A percentile compares a stretch with the other conserved stretches of the same genome.
These are phyloP conservation scores for Isotomurus palustris DNA, from an alignment of 2,888 invertebrate genomes.

Conservation along the genomic window DNA sequence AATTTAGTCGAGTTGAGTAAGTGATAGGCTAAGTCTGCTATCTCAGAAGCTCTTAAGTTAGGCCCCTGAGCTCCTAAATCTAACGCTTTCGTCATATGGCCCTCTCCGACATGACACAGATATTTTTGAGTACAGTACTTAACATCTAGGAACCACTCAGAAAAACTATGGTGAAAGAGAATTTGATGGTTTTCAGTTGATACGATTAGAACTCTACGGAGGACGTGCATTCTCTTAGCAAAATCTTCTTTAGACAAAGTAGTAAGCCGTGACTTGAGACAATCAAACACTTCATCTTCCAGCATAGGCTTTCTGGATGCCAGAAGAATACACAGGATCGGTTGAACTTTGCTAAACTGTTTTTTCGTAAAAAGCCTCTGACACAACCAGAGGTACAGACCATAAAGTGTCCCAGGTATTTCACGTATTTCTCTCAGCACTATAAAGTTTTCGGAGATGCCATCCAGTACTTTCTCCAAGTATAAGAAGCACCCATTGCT, in stretches of 20 bases:
- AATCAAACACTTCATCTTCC: constrained; percentile 73
- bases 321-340: constrained; percentile 77
- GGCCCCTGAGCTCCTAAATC: constrained; percentile 59
- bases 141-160: constrained; percentile 93
- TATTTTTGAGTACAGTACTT: constrained; percentile 95
- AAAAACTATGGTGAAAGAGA: constrained; percentile 90
- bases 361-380: constrained; percentile 85
- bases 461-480: constrained; percentile 81
- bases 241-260: constrained; percentile 75
- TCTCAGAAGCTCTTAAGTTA: constrained; percentile 50
- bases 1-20: constrained; percentile 39
- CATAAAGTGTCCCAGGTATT: constrained; percentile 92
- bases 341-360: constrained; percentile 79
- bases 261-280: constrained; percentile 73
- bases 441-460: constrained; percentile 88
- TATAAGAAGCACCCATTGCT: constrained; percentile 90
- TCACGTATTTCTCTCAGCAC: constrained; percentile 84
- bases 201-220: constrained; percentile 62
- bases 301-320: constrained; percentile 82
- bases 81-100: constrained; percentile 83
- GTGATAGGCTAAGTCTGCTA: constrained; percentile 54
- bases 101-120: constrained; percentile 78
- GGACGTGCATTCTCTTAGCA: constrained; percentile 67
- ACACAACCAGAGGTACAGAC: constrained; percentile 89
- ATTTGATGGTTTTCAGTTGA: constrained; percentile 54